Evolutionary conservation across 2,888 invertebrate species (phyloP), one percentile per base, ranked within the genome.

Genomic region (Perizoma flavofasciatum): DNA sequence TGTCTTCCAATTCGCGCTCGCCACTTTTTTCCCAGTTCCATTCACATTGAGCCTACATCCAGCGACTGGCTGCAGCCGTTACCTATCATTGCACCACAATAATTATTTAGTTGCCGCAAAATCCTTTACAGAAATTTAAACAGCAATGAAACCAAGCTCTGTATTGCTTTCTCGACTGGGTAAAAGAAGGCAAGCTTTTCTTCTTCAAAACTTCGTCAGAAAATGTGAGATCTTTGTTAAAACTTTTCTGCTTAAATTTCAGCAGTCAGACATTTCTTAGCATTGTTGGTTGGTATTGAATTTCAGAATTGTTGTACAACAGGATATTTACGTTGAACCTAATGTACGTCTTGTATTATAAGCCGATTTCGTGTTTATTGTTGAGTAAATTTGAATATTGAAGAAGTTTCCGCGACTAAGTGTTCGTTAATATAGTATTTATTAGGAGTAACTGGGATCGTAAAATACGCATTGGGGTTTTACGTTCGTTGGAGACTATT

Each of bases 261-360:
- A 32, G 54, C 43, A 52, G 34, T 56, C 52, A 40, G 33, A 22
- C 10, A 50, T 48, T 57, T 43, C 47, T 57, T 40, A 44, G 44
- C 48, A 54, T 47, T 59, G 51, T 57, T 56, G 53, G 50, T 51
- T 33, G 49, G 43, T 57, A 54, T 61, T 48, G 56, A 56, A 57
- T 60, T 63, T 63, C 41, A 56, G 47, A 61, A 63, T 65, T 43
- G 59, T 60, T 60, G 58, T 60, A 60, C 47, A 68, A 53, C 52
- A 61, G 48, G 63, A 59, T 52, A 58, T 68, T 22, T 22, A 22
- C 22, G 22, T 22, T 22, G 50, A 61, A 63, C 10, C 46, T 49
- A 57, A 57, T 40, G 54, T 48, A 59, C 34, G 45, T 51, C 22
- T 48, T 55, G 46, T 59, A 43, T 22, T 52, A 47, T 45, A 50